Conservation (phyloP, 2,888 invertebrate species). For the Lissonota sp. region DNA sequence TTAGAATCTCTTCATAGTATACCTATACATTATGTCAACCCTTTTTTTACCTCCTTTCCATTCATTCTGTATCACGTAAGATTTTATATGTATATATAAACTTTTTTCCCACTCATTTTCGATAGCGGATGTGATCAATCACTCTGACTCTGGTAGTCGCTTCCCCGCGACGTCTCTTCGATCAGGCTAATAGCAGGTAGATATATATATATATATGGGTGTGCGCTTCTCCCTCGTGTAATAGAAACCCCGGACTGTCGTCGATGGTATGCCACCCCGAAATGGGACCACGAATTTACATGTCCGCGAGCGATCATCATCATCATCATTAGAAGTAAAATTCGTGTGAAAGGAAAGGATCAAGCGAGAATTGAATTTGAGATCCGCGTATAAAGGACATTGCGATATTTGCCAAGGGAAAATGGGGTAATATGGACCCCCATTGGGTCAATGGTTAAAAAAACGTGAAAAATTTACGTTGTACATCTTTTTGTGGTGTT, state of each 20-base stretch:
- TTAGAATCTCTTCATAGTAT: slow-evolving; percentile 6
- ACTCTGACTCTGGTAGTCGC: slow-evolving; percentile 35
- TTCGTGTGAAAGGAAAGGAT: slow-evolving; percentile 34
- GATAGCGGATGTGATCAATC: slow-evolving; percentile 53
- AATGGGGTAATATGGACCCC: slow-evolving; percentile 6
- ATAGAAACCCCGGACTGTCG: slow-evolving; percentile 28
- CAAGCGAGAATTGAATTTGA: neutral
- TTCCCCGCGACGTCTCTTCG: slow-evolving; percentile 39
- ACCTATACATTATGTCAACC: neutral
- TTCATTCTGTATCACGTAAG: neutral
- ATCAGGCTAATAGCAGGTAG: slow-evolving; percentile 43
- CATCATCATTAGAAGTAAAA: slow-evolving; percentile 41
- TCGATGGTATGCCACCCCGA: slow-evolving; percentile 27
- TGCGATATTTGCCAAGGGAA: neutral
- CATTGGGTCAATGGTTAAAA: neutral
- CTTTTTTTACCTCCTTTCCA: neutral
- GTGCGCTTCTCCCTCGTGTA: slow-evolving; percentile 16
- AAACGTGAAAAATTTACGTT: neutral
- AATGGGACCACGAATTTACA: slow-evolving; percentile 53
- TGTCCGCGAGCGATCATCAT: slow-evolving; percentile 18
- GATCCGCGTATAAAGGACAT: neutral
- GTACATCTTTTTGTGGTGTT: neutral
- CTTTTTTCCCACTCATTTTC: neutral
- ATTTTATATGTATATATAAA: neutral
- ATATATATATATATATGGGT: slow-evolving; percentile 20